Conservation (phyloP, 2,113 vertebrate species). For the Salvelinus alpinus region DNA sequence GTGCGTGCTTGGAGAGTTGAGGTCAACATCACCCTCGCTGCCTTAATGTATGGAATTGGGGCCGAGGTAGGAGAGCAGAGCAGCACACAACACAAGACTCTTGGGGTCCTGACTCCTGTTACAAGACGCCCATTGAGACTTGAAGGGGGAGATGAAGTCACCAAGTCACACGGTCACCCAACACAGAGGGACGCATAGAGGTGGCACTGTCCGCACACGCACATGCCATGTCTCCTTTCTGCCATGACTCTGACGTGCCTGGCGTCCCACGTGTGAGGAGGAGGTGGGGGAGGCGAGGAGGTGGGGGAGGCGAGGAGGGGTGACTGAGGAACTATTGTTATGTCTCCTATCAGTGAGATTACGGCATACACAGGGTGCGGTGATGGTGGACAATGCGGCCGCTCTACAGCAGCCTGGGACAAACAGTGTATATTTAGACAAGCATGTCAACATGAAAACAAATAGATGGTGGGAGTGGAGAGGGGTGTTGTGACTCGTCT, state of each 20-base stretch:
- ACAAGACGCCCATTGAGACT: slow-evolving; percentile 12
- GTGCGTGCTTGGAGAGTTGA: background rate
- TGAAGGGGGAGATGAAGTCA: slow-evolving; percentile 55
- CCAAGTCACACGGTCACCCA: slow-evolving; percentile 29
- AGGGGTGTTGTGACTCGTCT: background rate
- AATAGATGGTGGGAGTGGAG: background rate
- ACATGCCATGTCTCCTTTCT: slow-evolving; percentile 58
- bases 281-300: background rate
- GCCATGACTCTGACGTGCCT: slow-evolving; percentile 43
- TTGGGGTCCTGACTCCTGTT: background rate
- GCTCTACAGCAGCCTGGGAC: slow-evolving; percentile 21
- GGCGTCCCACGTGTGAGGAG: slow-evolving; percentile 46
- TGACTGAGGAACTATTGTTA: slow-evolving; percentile 68
- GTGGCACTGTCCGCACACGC: slow-evolving; percentile 52
- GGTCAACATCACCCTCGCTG: background rate
- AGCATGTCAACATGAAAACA: background rate
- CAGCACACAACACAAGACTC: background rate
- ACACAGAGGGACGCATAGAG: slow-evolving; percentile 37
- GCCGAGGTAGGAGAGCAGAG: background rate
- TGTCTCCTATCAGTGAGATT: slow-evolving; percentile 49
- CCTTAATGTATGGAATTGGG: slow-evolving; percentile 6
- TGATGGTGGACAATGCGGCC: slow-evolving; percentile 44
- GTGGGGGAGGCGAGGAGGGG: background rate
- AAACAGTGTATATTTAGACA: slow-evolving; percentile 41
- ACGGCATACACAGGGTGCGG: slow-evolving; percentile 37